Evolutionary conservation across 2,113 vertebrate genomes (phyloP), one percentile per base, ranked within the genome.

Genomic region (Antennarius striatus): DNA sequence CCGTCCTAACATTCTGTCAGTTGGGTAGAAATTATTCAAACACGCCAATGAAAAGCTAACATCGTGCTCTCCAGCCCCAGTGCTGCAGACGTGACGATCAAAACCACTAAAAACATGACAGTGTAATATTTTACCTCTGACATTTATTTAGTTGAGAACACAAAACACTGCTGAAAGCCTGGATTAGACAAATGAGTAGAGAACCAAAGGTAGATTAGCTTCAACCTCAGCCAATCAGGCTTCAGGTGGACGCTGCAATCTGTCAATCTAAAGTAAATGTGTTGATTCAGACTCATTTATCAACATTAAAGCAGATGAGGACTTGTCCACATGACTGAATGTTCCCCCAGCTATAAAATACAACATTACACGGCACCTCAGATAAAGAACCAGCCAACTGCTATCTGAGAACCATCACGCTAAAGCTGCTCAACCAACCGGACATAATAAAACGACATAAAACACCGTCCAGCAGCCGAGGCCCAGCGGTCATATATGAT

Each of bases 291-390:
- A 54, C 60, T 40, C 32, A 62, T 51, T 77, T 73, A 75, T 75
- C 79, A 40, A 55, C 74, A 65, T 47, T 74, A 43, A n/a, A 68
- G 62, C 66, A 61, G 75, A 49, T 0, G 12, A 79, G 86, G 84
- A 88, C 69, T 1, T 22, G 86, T 90, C 78, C 68, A 75, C 88
- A 74, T 83, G 88, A 84, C 46, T 49, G 71, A 45, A 54, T 43
- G 47, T 16, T 71, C 51, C 70, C 65, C 52, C 79, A 62, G 55
- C 72, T 75, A 49, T 79, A 63, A 82, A 80, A 79, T 54, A 58
- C 50, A 15, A 63, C 17, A 1, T 60, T 15, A 22, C 15, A 42
- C 8, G 6, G 47, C 15, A 45, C 3, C 28, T 39, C 0, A 0
- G 53, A 81, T 73, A 74, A 82, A 55, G 17, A 32, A 4, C n/a